phyloP scores from a whole-genome alignment of 2,797 vertebrate genomes.

The Enteromius fasciolatus region DNA sequence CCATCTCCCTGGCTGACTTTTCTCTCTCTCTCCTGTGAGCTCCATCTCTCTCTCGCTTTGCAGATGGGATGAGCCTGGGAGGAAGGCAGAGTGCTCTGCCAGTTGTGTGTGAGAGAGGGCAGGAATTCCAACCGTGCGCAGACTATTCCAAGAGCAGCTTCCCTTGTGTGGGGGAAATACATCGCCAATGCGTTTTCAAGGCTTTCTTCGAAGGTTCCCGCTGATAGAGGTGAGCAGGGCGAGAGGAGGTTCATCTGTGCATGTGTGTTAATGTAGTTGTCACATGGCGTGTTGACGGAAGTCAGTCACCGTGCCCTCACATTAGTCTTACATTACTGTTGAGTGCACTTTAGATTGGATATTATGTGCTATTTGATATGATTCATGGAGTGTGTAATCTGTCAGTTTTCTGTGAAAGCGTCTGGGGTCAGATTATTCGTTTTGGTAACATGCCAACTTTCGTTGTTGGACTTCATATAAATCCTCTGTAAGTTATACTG shows the following conservation, averaged over 20 bases:
- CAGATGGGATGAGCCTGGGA: slow-evolving; percentile 69
- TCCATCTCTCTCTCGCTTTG: slow-evolving; percentile 57
- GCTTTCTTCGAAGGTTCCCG: slow-evolving; percentile 47
- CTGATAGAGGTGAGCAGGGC: slow-evolving; percentile 64
- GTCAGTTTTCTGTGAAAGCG: not conserved
- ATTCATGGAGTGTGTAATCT: not conserved
- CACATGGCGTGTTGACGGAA: slow-evolving; percentile 28
- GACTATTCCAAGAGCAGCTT: slow-evolving; percentile 56
- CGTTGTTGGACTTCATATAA: not conserved
- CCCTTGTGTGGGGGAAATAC: slow-evolving; percentile 60
- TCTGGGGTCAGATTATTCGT: not conserved
- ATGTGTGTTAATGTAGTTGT: not conserved
- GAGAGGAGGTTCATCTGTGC: slow-evolving; percentile 14
- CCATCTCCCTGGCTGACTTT: slow-evolving; percentile 35
- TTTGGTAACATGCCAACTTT: slow-evolving; percentile 4
- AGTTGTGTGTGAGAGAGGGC: slow-evolving; percentile 64
- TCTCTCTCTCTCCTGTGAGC: slow-evolving; percentile 54
- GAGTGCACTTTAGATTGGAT: slow-evolving; percentile 19
- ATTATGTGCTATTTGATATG: slow-evolving; percentile 20
- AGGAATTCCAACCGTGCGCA: slow-evolving; percentile 55
- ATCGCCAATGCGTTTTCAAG: slow-evolving; percentile 23
- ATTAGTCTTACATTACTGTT: slow-evolving; percentile 21
- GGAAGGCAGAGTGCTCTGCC: slow-evolving; percentile 58
- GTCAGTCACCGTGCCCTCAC: slow-evolving; percentile 14
- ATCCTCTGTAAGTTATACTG: not conserved